Base-by-base conservation (phyloP, 2,888 invertebrate species). In the Villa cingulata region DNA sequence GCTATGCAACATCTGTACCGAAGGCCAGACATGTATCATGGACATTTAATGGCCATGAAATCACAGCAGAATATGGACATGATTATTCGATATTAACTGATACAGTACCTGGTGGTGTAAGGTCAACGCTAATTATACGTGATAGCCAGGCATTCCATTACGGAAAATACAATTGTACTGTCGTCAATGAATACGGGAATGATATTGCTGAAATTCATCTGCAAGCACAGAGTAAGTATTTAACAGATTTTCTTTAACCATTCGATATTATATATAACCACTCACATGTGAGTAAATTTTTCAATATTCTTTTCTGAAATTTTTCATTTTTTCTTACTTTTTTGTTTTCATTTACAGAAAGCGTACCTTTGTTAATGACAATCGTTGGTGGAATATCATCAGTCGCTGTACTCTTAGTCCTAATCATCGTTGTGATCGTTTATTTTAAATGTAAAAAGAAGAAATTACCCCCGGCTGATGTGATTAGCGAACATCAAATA, bases 131-230 rank as follows among this genome's bases (percentile, higher is more conserved):
- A 46, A 83, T 91, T 57, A 88, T 95, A 56, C 74, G 86, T 45
- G 86, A 89, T 62, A 87, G 90, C 37, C 82, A 84, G 62, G 80
- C 84, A 27, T 79, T 80, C 57, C 92, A 95, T 66, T 95, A 91
- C 62, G 94, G 94, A 40, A 76, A 80, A 57, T 95, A 94, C 74
- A 94, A 91, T 70, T 95, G 95, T 68, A 88, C 90, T 43, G 91
- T 92, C 23, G 81, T 83, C 43, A 95, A 95, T 65, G 83, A 85
- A 53, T 92, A 87, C 58, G 95, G 95, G 39, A 81, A 81, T 55
- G 91, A 88, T 64, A 80, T 83, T 43, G 78, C 85, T 56, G 83
- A 87, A 64, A 92, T 95, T 54, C 77, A 80, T 51, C 74, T 95
- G 55, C 81, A 80, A 63, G 84, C 89, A 55, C 87, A 87, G 73